Conservation (phyloP, 53 echinoderm and acorn worm genomes). For the Stichopus horrens region DNA sequence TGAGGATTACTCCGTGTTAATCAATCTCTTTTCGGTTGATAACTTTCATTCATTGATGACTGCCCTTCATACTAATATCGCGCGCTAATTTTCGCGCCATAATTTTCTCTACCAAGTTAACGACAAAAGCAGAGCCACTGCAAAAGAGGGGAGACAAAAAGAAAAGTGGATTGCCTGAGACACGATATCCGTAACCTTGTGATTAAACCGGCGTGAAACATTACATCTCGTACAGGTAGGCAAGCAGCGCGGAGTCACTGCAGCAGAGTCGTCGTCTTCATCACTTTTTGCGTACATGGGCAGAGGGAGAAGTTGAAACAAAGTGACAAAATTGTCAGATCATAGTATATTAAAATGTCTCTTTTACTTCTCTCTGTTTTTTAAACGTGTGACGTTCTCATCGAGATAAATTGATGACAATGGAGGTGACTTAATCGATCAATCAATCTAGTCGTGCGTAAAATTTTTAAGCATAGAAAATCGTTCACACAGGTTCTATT, state of each 20-base stretch:
- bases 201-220: constrained; percentile 44
- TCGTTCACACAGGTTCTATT: constrained; percentile 2
- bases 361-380: not conserved
- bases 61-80: constrained; percentile 18
- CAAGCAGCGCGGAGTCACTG: not conserved
- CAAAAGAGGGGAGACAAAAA: too few species aligned
- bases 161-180: not conserved
- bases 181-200: constrained; percentile 32
- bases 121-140: constrained; percentile 21
- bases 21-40: constrained; percentile 32
- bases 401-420: constrained; percentile 22
- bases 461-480: constrained; percentile 8
- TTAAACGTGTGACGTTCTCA: not conserved
- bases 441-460: constrained; percentile 20
- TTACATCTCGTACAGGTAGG: constrained; percentile 24
- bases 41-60: constrained; percentile 24
- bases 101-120: constrained; percentile 27
- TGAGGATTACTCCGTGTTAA: not conserved
- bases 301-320: constrained; percentile 2
- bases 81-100: constrained; percentile 8
- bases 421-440: constrained; percentile 32
- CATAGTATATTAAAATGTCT: not conserved
- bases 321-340: constrained; percentile 15
- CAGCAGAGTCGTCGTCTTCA: not conserved
- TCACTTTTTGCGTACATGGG: constrained; percentile 1